Conservation (phyloP, 2,888 invertebrate genomes). For the Crossocerus cetratus region DNA sequence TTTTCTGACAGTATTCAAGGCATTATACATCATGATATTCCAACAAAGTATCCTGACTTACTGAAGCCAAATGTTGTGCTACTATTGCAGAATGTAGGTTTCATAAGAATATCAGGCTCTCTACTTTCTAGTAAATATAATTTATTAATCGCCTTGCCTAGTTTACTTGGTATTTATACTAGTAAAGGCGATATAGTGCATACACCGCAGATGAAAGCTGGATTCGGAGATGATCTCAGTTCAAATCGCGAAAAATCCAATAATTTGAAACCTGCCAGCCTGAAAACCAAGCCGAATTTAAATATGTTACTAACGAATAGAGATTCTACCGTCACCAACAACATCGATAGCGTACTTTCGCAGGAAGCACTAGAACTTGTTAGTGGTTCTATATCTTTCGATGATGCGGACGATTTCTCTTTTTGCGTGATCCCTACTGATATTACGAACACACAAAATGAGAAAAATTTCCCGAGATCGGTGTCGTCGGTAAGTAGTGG, state of each 20-base stretch:
- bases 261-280: background rate
- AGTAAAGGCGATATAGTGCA: conserved; percentile 62
- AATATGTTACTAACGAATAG: background rate
- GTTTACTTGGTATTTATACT: conserved; percentile 70
- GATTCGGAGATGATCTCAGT: conserved; percentile 6
- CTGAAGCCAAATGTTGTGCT: conserved; percentile 68
- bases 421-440: conserved; percentile 13
- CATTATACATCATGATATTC: conserved; percentile 76
- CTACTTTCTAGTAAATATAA: conserved; percentile 58
- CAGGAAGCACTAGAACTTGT: background rate
- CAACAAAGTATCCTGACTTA: conserved; percentile 69
- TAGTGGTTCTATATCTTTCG: conserved; percentile 7
- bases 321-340: background rate
- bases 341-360: background rate
- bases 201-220: conserved; percentile 38
- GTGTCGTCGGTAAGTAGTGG: background rate
- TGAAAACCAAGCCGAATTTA: background rate
- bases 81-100: conserved; percentile 68
- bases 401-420: conserved; percentile 11
- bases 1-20: conserved; percentile 76
- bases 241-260: background rate
- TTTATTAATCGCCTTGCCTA: conserved; percentile 68
- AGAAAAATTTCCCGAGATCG: conserved; percentile 13
- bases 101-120: conserved; percentile 61
- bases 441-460: conserved; percentile 21